Conservation (phyloP, 2,113 vertebrate genomes). For the Sphyrna mokarran region DNA sequence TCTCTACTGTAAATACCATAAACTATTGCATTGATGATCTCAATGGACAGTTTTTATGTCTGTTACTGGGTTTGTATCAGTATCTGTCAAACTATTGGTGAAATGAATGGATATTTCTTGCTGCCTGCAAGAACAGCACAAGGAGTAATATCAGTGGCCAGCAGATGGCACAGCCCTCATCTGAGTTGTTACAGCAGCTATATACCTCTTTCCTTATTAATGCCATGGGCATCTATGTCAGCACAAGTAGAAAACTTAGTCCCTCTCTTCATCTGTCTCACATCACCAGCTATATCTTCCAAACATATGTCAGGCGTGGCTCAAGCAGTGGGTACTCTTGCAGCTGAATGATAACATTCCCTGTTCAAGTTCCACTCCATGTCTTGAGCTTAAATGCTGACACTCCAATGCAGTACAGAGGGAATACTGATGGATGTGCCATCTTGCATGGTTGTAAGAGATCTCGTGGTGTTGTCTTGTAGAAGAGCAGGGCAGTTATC, state of each 20-base stretch:
- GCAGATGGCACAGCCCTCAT: conserved; percentile 12
- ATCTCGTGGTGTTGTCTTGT: background rate
- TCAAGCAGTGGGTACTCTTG: background rate
- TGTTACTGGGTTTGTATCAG: background rate
- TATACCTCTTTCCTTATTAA: background rate
- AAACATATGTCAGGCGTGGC: background rate
- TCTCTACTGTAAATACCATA: background rate
- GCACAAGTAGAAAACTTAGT: background rate
- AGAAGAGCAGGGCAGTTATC: background rate
- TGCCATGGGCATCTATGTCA: background rate
- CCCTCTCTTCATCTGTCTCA: background rate
- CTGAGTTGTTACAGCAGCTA: background rate
- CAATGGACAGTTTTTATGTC: background rate
- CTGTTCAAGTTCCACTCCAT: background rate
- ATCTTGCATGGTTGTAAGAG: background rate
- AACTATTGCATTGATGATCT: background rate
- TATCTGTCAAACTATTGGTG: background rate
- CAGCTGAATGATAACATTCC: background rate
- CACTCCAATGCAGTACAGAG: no score
- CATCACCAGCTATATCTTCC: background rate
- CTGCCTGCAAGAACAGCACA: background rate
- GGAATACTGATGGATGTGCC: background rate
- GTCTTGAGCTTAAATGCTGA: background rate
- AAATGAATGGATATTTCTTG: background rate
- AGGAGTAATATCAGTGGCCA: background rate